Percentiles rank a stretch among this genome's conserved stretches.
Conservation (phyloP, 2,797 vertebrate species). For the Sylvia borin region DNA sequence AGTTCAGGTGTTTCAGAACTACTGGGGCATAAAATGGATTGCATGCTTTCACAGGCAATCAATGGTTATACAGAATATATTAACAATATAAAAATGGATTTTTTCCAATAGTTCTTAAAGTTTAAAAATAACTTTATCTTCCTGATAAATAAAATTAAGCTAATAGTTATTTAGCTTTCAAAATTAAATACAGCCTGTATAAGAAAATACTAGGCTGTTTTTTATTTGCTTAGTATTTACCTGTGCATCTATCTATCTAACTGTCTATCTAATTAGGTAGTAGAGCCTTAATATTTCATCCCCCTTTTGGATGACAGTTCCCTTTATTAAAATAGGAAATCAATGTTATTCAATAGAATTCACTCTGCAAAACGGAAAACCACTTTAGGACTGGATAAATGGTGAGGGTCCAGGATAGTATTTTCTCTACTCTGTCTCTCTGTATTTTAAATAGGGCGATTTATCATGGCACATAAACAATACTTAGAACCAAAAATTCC, state of each 20-base stretch:
- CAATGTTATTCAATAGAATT: not conserved
- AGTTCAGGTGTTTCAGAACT: constrained; percentile 31
- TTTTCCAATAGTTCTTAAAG: not conserved
- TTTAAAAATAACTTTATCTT: not conserved
- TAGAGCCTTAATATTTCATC: constrained; percentile 35
- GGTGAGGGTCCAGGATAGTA: not conserved
- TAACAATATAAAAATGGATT: not conserved
- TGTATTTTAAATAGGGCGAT: not conserved
- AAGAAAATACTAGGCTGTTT: not conserved
- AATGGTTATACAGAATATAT: not conserved
- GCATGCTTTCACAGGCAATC: not conserved
- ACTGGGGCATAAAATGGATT: not conserved
- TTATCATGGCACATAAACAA: not conserved
- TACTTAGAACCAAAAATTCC: not conserved
- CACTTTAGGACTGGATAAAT: constrained; percentile 8
- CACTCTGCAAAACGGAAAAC: not conserved
- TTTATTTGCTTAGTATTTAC: not conserved
- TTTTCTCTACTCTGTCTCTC: not conserved
- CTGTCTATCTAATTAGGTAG: constrained; percentile 8
- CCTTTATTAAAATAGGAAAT: constrained; percentile 54
- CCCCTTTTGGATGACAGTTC: not conserved
- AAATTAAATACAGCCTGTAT: not conserved
- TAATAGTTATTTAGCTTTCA: not conserved
- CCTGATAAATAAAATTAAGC: not conserved
- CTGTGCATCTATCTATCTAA: not conserved